A percentile compares a stretch with the other conserved stretches of the same genome.
Conservation (phyloP, 1,140 invertebrate genomes). For the Telenomus remus region DNA sequence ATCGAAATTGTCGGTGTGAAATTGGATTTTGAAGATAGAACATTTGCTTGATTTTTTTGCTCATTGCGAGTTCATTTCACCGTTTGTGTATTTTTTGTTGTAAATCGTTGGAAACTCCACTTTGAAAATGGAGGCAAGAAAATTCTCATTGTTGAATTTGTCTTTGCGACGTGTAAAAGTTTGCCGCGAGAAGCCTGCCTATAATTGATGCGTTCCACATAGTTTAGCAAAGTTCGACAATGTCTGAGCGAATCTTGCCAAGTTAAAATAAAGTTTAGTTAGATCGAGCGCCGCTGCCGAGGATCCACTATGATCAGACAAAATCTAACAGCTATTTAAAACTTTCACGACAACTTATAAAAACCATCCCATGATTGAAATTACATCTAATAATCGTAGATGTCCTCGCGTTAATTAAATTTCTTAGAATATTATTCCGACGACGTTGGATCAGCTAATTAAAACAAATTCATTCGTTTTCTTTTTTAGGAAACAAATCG, state of each 20-base stretch:
- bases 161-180: constrained; percentile 15
- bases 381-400: no score
- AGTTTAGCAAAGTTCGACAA: constrained; percentile 30
- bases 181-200: constrained; percentile 15
- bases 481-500: constrained; percentile 80
- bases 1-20: no score
- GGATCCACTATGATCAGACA: neutral
- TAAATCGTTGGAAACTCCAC: constrained; percentile 8
- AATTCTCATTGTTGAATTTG: constrained; percentile 21
- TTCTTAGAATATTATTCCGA: neutral
- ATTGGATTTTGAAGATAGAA: no score
- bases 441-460: neutral
- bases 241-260: constrained; percentile 20
- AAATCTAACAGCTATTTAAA: constrained; percentile 1
- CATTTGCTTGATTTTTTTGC: no score
- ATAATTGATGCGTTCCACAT: constrained; percentile 35
- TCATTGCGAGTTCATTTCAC: no score
- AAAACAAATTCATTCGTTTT: neutral
- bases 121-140: constrained; percentile 13
- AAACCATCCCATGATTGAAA: no score
- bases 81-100: constrained; percentile 2
- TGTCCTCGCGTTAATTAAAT: no score
- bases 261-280: constrained; percentile 25
- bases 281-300: neutral
- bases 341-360: no score